These are phyloP conservation scores for Petaurus breviceps DNA, from an alignment of 2,113 vertebrate genomes.

Conservation along the genomic window DNA sequence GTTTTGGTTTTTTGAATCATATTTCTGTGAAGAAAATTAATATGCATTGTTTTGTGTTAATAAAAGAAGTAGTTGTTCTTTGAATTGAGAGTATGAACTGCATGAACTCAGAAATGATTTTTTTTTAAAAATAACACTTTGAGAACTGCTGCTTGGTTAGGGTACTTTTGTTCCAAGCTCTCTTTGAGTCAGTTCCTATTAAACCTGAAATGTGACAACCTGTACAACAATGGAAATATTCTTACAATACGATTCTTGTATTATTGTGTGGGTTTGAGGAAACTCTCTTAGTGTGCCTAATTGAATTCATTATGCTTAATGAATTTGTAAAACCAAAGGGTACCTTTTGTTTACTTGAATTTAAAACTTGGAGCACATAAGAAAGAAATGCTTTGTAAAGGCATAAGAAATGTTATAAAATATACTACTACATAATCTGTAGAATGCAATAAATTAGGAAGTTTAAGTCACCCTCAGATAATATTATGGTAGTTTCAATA, in stretches of 20 bases:
- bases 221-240: conserved; percentile 64
- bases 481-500: conserved; percentile 70
- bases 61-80: conserved; percentile 76
- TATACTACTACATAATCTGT: conserved; percentile 59
- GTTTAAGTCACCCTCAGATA: conserved; percentile 44
- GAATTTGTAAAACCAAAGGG: conserved; percentile 70
- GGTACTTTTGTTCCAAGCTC: conserved; percentile 72
- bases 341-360: conserved; percentile 74
- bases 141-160: conserved; percentile 67
- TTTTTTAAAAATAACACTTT: conserved; percentile 71
- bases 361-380: conserved; percentile 56
- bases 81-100: conserved; percentile 70
- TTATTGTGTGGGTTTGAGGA: conserved; percentile 71
- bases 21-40: conserved; percentile 74
- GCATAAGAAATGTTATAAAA: conserved; percentile 45
- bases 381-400: not conserved
- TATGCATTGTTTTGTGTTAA: conserved; percentile 68
- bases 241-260: conserved; percentile 72
- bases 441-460: conserved; percentile 61
- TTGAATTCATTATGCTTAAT: conserved; percentile 70
- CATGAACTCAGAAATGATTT: conserved; percentile 63
- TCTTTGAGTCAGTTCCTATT: conserved; percentile 77
- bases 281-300: conserved; percentile 72
- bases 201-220: conserved; percentile 68
- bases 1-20: conserved; percentile 47